Percentiles rank a stretch among this genome's conserved stretches.
Conservation (phyloP, 2,113 vertebrate species). For the Albula goreensis region DNA sequence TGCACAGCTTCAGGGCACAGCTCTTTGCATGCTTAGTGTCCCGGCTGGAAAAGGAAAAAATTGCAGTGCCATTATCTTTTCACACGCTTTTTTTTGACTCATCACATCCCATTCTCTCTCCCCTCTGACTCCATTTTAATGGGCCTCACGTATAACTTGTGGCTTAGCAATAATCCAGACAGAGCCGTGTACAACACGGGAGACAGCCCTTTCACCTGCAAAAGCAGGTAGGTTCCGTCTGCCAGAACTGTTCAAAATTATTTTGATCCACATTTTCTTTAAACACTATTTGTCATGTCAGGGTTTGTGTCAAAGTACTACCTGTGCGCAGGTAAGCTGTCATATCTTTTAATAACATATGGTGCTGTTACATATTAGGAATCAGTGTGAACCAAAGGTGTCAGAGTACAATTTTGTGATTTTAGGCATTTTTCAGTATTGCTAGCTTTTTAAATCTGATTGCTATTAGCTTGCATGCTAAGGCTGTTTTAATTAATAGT, state of each 20-base stretch:
- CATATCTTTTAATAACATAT: conserved; percentile 40
- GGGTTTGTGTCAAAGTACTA: not conserved
- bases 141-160: not conserved
- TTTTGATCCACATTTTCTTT: not conserved
- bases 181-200: not conserved
- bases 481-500: conserved; percentile 33
- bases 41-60: not conserved
- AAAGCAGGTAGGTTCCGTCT: conserved; percentile 28
- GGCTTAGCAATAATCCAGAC: conserved; percentile 6
- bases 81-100: conserved; percentile 14
- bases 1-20: not conserved
- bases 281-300: not conserved
- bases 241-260: not conserved
- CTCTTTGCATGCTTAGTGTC: not conserved
- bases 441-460: conserved; percentile 25
- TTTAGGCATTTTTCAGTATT: conserved; percentile 18
- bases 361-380: conserved; percentile 39
- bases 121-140: not conserved
- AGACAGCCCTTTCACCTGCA: not conserved
- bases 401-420: not conserved
- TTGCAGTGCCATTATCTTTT: not conserved
- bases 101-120: not conserved
- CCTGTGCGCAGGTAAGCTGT: conserved; percentile 5
- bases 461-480: conserved; percentile 53
- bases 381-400: conserved; percentile 48